Evolutionary conservation across 1,140 invertebrate genomes (phyloP).

Genomic region (Drosophila sturtevanti): DNA sequence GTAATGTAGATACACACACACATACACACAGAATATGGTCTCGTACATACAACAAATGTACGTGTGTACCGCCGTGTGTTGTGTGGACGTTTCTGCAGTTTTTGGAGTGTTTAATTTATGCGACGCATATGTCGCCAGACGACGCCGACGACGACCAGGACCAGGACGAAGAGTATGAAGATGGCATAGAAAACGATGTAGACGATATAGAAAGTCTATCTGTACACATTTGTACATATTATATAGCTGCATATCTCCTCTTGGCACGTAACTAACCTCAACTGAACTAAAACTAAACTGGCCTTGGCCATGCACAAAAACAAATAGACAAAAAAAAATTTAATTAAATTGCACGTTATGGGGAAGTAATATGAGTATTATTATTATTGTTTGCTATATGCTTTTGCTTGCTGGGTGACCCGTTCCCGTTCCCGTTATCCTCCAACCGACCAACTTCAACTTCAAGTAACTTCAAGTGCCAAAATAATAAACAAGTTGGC

Average conservation of each 20-base stretch:
- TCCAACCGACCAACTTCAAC: background rate
- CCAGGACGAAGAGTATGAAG: background rate
- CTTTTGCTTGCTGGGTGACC: slow-evolving; percentile 10
- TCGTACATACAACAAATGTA: slow-evolving; percentile 30
- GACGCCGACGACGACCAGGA: slow-evolving; percentile 11
- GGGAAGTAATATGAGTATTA: slow-evolving; percentile 37
- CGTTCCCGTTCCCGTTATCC: too few species aligned
- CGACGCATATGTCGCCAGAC: slow-evolving; percentile 68
- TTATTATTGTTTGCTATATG: slow-evolving; percentile 53
- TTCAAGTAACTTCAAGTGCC: slow-evolving; percentile 26
- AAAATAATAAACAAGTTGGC: slow-evolving; percentile 64
- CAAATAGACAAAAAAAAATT: slow-evolving; percentile 46
- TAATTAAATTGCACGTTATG: slow-evolving; percentile 69
- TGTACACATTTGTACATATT: slow-evolving; percentile 1
- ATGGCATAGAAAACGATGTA: background rate
- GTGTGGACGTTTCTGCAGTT: slow-evolving; percentile 6
- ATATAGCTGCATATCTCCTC: slow-evolving; percentile 2
- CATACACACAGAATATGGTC: too few species aligned
- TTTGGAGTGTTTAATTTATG: slow-evolving; percentile 76
- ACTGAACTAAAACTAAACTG: slow-evolving; percentile 17
- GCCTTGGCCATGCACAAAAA: slow-evolving; percentile 18
- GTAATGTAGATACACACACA: background rate
- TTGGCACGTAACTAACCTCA: slow-evolving; percentile 44
- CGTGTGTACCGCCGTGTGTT: slow-evolving; percentile 31
- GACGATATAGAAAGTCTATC: slow-evolving; percentile 1